Conservation (phyloP, 2,888 invertebrate genomes). For the Lochmaea capreae region DNA sequence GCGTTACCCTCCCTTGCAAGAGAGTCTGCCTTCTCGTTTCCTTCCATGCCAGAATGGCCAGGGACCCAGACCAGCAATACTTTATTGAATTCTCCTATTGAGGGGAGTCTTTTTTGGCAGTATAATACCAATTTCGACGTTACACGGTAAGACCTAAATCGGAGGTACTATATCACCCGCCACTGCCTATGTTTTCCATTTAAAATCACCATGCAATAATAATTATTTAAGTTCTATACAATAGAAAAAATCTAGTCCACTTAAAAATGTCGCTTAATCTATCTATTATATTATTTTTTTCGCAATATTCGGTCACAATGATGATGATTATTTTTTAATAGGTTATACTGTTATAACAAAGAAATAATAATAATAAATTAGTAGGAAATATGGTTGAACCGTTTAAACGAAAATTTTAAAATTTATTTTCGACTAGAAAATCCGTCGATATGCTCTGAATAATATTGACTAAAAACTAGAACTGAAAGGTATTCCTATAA, state of each 20-base stretch:
- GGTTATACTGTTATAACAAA: background rate
- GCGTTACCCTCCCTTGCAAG: too few species aligned
- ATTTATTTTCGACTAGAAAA: slow-evolving; percentile 3
- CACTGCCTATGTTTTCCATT: background rate
- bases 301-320: background rate
- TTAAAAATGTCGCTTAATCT: background rate
- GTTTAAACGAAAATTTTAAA: background rate
- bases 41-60: too few species aligned
- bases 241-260: background rate
- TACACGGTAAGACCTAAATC: too few species aligned
- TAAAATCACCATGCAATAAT: background rate
- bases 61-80: too few species aligned
- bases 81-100: too few species aligned
- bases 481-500: background rate
- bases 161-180: background rate
- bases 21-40: too few species aligned
- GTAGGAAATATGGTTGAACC: background rate
- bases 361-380: background rate
- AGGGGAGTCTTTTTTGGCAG: too few species aligned
- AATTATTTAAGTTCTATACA: background rate
- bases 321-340: slow-evolving; percentile 11
- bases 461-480: background rate
- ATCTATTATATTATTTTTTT: background rate
- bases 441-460: slow-evolving; percentile 5
- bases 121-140: too few species aligned